Base-by-base conservation (phyloP, 1,140 invertebrate species). In the Drosophila ironensis region DNA sequence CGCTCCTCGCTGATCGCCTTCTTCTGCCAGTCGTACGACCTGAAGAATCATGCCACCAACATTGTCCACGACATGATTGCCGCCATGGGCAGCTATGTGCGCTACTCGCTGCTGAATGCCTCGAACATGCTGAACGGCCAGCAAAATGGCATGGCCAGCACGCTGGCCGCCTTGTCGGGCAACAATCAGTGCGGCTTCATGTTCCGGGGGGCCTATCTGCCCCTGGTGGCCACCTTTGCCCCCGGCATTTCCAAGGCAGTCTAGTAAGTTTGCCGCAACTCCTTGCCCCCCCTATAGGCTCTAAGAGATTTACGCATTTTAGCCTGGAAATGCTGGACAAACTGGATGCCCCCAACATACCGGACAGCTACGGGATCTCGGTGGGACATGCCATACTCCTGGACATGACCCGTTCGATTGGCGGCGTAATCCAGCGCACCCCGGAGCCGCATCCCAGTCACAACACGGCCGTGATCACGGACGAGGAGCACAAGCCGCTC, bases 241-340 rank as follows among this genome's bases (percentile, higher is more conserved):
- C 95, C 94, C 25, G 97, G 95, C 19, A 94, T 96, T 78, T 93
- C 95, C 0, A 97, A 97, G 92, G 94, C 96, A 37, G 93, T 94
- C 17, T 97, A 97, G 97, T 98, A 93, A 94, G 95, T 93, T 1
- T 3, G 1, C n/a, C 11, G 2, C 2, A 7, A 33, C 28, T 0
- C 2, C 7, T 14, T 33, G 4, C 4, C 1, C 4, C 12, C 4
- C 1, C 4, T 12, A 12, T 0, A 27, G 5, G 2, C 6, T 27
- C 9, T 27, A 27, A n/a, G 25, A 5, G 7, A 33, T 14, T 5
- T 5, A 33, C 8, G 1, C 4, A n/a, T 4, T 3, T 27, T 12
- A 98, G 97, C 89, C 92, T 99, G 76, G 98, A 99, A 90, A 96
- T 98, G 95, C 90, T 98, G 70, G 98, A 99, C 78, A 97, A 98